Percentiles rank a stretch among this genome's conserved stretches.
These are phyloP conservation scores for Amphiduros pacificus DNA, from an alignment of 2,888 invertebrate species.

Conservation along the genomic window DNA sequence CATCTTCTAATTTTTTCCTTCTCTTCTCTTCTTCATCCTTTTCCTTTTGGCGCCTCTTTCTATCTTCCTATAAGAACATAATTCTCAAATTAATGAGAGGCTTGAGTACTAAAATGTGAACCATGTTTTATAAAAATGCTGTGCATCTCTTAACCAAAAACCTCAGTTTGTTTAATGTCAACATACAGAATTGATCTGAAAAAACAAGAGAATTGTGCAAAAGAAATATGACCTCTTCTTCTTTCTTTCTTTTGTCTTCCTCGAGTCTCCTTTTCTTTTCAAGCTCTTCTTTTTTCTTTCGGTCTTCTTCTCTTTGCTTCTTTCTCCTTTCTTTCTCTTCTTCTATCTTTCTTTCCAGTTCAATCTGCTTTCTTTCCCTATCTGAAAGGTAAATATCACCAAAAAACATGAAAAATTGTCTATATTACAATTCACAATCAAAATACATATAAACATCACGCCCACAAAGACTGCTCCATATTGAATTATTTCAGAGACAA, in stretches of 20 bases:
- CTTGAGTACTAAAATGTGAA: too few species aligned
- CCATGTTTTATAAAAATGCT: too few species aligned
- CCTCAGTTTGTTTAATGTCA: too few species aligned
- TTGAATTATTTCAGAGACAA: too few species aligned
- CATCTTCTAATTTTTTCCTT: conserved; percentile 20
- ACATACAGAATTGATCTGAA: not conserved
- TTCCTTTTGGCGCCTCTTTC: conserved; percentile 11
- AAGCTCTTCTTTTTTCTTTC: conserved; percentile 32
- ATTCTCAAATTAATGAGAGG: too few species aligned
- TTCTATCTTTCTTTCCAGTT: conserved; percentile 25
- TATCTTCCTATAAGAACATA: too few species aligned
- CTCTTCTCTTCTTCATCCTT: conserved; percentile 21
- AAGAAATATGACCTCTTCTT: conserved; percentile 34
- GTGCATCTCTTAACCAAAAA: too few species aligned
- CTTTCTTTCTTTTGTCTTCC: conserved; percentile 30
- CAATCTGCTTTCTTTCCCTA: conserved; percentile 30
- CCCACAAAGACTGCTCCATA: too few species aligned
- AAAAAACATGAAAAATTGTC: too few species aligned
- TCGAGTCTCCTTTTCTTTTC: conserved; percentile 28
- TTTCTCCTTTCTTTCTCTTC: conserved; percentile 32
- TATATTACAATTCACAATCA: too few species aligned
- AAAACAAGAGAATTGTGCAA: not conserved
- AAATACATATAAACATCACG: too few species aligned
- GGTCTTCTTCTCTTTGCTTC: conserved; percentile 35
- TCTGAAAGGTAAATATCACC: too few species aligned